Evolutionary conservation across 2,113 vertebrate genomes (phyloP).

Genomic region (Girardinichthys multiradiatus): DNA sequence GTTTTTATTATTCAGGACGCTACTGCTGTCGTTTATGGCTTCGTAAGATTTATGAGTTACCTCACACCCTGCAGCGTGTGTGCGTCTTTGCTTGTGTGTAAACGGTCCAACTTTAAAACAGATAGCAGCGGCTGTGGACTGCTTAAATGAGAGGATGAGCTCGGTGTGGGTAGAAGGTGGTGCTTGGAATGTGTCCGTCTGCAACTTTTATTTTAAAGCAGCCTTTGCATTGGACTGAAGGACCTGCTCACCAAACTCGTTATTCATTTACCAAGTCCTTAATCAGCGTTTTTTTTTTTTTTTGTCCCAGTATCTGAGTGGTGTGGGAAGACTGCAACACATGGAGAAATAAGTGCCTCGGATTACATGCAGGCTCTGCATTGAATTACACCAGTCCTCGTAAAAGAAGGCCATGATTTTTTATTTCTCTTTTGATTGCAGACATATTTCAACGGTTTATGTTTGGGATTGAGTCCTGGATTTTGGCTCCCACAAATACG

Average conservation of each 20-base stretch:
- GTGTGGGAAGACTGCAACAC: background rate
- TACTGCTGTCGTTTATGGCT: slow-evolving; percentile 82
- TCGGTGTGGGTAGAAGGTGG: slow-evolving; percentile 86
- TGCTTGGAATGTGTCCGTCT: slow-evolving; percentile 87
- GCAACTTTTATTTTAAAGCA: slow-evolving; percentile 77
- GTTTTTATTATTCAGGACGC: slow-evolving; percentile 83
- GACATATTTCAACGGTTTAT: slow-evolving; percentile 46
- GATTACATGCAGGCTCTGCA: slow-evolving; percentile 34
- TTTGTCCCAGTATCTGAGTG: slow-evolving; percentile 4
- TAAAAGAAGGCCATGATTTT: slow-evolving; percentile 37
- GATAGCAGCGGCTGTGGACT: slow-evolving; percentile 74
- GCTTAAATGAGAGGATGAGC: slow-evolving; percentile 79
- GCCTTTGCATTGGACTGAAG: slow-evolving; percentile 48
- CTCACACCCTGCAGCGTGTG: slow-evolving; percentile 63
- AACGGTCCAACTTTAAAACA: slow-evolving; percentile 82
- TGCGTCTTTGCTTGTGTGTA: slow-evolving; percentile 63
- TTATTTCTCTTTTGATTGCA: slow-evolving; percentile 46
- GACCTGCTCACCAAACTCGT: slow-evolving; percentile 38
- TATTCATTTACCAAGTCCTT: slow-evolving; percentile 70
- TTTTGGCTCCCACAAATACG: slow-evolving; percentile 63
- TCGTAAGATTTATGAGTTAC: slow-evolving; percentile 86
- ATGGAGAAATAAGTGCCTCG: slow-evolving; percentile 27
- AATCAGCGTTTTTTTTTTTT: slow-evolving; percentile 49
- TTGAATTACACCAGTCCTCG: slow-evolving; percentile 41
- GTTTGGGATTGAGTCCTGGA: slow-evolving; percentile 61